Conservation (phyloP, 1,140 invertebrate genomes). For the Teleogryllus occipitalis region DNA sequence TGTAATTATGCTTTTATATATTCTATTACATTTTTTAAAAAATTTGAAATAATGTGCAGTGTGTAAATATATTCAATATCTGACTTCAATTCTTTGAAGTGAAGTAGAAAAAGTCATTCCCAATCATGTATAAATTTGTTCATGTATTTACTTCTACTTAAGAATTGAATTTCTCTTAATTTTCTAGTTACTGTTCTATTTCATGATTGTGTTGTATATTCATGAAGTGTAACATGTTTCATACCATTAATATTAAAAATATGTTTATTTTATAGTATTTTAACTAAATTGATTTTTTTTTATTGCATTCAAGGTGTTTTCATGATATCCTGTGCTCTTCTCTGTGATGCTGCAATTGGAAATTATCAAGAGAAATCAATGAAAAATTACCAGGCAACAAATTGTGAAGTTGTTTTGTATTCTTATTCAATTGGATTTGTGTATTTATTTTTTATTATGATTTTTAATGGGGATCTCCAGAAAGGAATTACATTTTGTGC, state of each 20-base stretch:
- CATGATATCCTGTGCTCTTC: slow-evolving; percentile 77
- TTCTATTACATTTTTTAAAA: neutral
- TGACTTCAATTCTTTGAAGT: too few relatives aligned
- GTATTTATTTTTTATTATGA: slow-evolving; percentile 71
- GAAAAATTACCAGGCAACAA: slow-evolving; percentile 70
- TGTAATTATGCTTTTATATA: neutral
- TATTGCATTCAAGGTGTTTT: slow-evolving; percentile 53
- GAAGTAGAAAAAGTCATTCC: too few relatives aligned
- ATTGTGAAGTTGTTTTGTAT: slow-evolving; percentile 88
- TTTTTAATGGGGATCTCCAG: slow-evolving; percentile 62
- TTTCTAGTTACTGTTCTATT: too few relatives aligned
- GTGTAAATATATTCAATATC: too few relatives aligned
- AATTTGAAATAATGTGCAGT: too few relatives aligned
- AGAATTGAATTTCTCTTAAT: too few relatives aligned
- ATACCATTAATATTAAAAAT: too few relatives aligned
- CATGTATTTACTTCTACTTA: too few relatives aligned
- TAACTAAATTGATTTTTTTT: neutral
- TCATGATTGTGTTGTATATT: too few relatives aligned
- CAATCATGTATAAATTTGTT: too few relatives aligned
- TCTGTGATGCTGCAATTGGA: slow-evolving; percentile 90
- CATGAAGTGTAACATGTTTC: too few relatives aligned
- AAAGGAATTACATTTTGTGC: slow-evolving; percentile 70
- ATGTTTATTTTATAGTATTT: too few relatives aligned
- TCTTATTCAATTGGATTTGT: slow-evolving; percentile 84
- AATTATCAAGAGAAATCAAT: slow-evolving; percentile 95